Evolutionary conservation across 2,113 vertebrate genomes (phyloP).

Genomic region (Microtus pennsylvanicus): DNA sequence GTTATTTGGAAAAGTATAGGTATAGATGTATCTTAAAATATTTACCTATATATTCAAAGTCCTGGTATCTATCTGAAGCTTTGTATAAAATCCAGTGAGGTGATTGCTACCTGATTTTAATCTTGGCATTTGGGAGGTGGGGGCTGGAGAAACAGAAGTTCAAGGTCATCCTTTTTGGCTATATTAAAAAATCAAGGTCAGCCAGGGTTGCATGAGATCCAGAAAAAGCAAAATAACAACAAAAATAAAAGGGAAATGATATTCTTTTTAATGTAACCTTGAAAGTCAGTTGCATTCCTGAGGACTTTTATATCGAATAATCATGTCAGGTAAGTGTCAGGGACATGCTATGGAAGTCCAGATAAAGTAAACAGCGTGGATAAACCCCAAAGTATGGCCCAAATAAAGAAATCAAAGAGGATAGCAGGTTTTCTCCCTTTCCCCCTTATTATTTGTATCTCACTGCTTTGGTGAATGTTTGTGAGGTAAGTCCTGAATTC

Average conservation of each 20-base stretch:
- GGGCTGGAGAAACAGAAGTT: not conserved
- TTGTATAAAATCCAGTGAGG: not conserved
- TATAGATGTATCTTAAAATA: not conserved
- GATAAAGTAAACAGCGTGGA: constrained; percentile 56
- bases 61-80: not conserved
- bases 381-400: not conserved
- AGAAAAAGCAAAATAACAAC: not conserved
- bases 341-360: not conserved
- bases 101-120: not conserved
- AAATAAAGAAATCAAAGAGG: constrained; percentile 71
- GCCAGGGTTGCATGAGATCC: not conserved
- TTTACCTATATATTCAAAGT: not conserved
- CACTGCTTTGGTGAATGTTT: constrained; percentile 58
- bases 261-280: not conserved
- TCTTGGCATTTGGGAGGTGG: too few relatives aligned
- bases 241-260: not conserved
- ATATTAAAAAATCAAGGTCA: not conserved
- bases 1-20: not conserved
- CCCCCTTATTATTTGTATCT: constrained; percentile 22
- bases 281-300: not conserved
- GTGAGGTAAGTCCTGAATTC: constrained; percentile 49
- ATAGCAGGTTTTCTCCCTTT: constrained; percentile 57
- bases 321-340: not conserved
- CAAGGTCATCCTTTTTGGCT: not conserved
- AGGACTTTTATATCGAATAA: not conserved